These are phyloP conservation scores for Ariolimax columbianus DNA, from an alignment of 2,888 invertebrate species.

Conservation along the genomic window DNA sequence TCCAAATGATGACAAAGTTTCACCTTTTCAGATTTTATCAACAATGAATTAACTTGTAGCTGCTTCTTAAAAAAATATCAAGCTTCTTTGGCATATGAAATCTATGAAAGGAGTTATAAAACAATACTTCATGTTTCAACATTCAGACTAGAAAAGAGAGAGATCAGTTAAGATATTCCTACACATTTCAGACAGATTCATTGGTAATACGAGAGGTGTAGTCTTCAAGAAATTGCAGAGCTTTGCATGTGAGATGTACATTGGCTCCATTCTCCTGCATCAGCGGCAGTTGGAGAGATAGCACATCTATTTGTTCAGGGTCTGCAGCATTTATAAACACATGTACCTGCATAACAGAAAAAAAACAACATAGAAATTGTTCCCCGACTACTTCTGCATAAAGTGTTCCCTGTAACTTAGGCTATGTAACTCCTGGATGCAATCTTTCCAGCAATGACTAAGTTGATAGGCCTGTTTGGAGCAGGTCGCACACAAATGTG, in stretches of 20 bases:
- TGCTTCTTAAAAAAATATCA: no score
- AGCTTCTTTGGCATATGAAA: no score
- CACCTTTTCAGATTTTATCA: no score
- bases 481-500: no score
- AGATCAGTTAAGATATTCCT: neutral
- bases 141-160: neutral
- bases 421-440: no score
- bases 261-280: slow-evolving; percentile 63
- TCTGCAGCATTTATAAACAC: slow-evolving; percentile 56
- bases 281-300: slow-evolving; percentile 60
- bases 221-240: slow-evolving; percentile 59
- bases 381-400: no score
- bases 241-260: slow-evolving; percentile 57
- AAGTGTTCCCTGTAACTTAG: no score
- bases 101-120: neutral
- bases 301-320: slow-evolving; percentile 58
- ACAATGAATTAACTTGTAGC: no score
- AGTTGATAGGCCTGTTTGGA: no score
- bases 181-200: slow-evolving; percentile 50
- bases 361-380: no score
- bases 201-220: slow-evolving; percentile 55
- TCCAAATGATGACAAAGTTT: no score
- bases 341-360: slow-evolving; percentile 57
- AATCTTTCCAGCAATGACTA: no score
- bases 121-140: neutral